These are phyloP conservation scores for Cryptomyrus ogoouensis DNA, from an alignment of 2,113 vertebrate genomes.

Conservation along the genomic window DNA sequence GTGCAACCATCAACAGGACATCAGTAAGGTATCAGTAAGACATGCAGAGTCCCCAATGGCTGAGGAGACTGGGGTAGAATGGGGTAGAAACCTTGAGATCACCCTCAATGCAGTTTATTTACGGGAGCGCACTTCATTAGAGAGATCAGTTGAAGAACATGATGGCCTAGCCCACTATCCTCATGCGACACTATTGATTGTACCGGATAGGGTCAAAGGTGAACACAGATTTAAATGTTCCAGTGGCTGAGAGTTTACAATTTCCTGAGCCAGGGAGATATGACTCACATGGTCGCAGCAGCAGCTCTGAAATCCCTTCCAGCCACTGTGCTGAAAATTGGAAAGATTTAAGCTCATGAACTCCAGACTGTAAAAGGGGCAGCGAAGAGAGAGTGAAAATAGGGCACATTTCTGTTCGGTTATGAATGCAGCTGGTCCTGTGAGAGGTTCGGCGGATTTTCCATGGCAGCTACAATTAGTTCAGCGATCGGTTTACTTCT, in stretches of 20 bases:
- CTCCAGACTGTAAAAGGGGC: conserved; percentile 1
- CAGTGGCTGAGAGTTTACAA: background rate
- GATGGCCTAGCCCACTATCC: background rate
- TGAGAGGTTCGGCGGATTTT: background rate
- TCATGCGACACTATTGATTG: background rate
- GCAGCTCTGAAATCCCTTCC: background rate
- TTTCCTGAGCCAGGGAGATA: background rate
- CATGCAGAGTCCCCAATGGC: background rate
- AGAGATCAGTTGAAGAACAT: background rate
- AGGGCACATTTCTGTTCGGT: background rate
- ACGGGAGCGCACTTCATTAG: background rate
- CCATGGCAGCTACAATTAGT: background rate
- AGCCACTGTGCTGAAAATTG: background rate
- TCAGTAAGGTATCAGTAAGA: background rate
- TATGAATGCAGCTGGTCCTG: background rate
- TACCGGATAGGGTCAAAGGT: background rate
- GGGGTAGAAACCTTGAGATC: background rate
- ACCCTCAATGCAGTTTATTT: background rate
- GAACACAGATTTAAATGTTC: background rate
- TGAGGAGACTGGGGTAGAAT: background rate
- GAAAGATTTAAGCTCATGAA: conserved; percentile 9
- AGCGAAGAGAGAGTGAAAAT: background rate
- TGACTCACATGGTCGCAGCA: conserved; percentile 6
- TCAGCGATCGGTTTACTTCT: background rate
- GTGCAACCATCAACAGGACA: background rate